phyloP scores from a whole-genome alignment of 2,797 vertebrate genomes.

The Alauda arvensis region DNA sequence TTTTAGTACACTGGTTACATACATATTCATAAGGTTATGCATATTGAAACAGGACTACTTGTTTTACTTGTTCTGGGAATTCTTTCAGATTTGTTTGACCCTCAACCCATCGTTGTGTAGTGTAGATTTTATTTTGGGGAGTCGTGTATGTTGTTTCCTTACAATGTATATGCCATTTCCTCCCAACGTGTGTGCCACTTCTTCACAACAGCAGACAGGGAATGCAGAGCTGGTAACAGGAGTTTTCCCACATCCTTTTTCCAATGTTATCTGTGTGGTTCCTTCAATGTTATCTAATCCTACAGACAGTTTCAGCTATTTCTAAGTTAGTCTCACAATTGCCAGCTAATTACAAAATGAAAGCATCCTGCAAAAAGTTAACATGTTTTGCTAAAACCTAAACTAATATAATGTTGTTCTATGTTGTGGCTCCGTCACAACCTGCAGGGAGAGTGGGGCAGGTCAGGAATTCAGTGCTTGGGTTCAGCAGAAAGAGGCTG shows the following conservation, averaged over 20 bases:
- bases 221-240: neutral
- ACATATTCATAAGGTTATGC: neutral
- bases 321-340: neutral
- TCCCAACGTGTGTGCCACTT: neutral
- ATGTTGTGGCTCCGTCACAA: neutral
- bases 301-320: neutral
- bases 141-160: neutral
- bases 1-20: neutral
- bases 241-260: neutral
- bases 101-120: neutral
- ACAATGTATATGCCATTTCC: neutral
- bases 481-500: neutral
- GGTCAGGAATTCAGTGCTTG: neutral
- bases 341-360: neutral
- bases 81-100: neutral
- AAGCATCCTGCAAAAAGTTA: neutral
- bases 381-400: neutral
- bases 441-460: neutral
- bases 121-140: neutral
- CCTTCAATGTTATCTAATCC: neutral
- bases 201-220: neutral
- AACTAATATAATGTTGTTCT: neutral
- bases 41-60: neutral
- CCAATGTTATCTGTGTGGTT: neutral
- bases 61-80: neutral